phyloP scores from a whole-genome alignment of 2,797 vertebrate genomes.

The Spondyliosoma cantharus region DNA sequence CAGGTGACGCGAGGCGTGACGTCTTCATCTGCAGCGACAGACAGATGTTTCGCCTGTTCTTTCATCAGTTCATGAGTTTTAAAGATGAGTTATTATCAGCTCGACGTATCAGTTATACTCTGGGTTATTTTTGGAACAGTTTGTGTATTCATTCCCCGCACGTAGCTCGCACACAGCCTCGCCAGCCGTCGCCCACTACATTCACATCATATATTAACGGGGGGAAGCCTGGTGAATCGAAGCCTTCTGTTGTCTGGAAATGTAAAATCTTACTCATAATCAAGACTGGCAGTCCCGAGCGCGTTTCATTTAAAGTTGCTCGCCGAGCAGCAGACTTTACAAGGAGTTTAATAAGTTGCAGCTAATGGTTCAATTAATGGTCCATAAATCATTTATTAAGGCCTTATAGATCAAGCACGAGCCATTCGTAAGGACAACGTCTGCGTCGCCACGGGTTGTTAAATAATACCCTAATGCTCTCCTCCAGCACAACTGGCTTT shows the following conservation, averaged over 20 bases:
- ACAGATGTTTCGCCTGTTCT: slow-evolving; percentile 4
- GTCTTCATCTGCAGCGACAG: neutral
- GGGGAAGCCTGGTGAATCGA: slow-evolving; percentile 23
- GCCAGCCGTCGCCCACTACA: slow-evolving; percentile 31
- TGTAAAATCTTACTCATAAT: slow-evolving; percentile 8
- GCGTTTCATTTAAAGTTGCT: neutral
- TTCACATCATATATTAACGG: slow-evolving; percentile 30
- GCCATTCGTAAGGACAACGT: slow-evolving; percentile 1
- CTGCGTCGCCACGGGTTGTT: neutral
- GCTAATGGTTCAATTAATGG: slow-evolving; percentile 25
- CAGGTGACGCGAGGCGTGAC: neutral
- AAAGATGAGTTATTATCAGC: neutral
- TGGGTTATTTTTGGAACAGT: slow-evolving; percentile 39
- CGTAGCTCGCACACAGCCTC: slow-evolving; percentile 18
- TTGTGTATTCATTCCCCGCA: slow-evolving; percentile 14
- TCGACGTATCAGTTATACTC: neutral
- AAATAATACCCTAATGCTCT: neutral
- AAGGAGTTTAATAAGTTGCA: slow-evolving; percentile 16
- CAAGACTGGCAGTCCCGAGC: neutral
- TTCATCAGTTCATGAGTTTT: slow-evolving; percentile 1
- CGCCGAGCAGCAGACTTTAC: neutral
- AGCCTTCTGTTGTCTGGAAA: slow-evolving; percentile 22
- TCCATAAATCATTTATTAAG: slow-evolving; percentile 14
- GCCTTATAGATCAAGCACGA: slow-evolving; percentile 1
- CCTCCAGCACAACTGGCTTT: neutral